A percentile compares a stretch with the other conserved stretches of the same genome.
phyloP scores from a whole-genome alignment of 2,797 vertebrate genomes.

The Meriones psammophilus region DNA sequence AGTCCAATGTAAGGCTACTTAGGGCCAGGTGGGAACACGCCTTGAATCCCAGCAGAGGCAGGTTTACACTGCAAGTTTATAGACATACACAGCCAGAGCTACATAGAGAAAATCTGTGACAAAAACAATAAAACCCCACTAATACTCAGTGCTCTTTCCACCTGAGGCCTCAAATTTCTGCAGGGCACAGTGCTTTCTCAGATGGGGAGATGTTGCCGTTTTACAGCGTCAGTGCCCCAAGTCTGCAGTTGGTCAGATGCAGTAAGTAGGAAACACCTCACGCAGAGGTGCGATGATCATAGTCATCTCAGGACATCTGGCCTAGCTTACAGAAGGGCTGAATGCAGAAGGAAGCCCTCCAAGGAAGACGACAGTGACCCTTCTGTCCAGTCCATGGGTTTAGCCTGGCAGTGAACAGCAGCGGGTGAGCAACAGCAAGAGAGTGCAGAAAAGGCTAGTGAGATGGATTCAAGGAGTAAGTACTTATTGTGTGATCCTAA shows the following conservation, averaged over 20 bases:
- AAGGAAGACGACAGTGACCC: not conserved
- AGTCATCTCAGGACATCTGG: not conserved
- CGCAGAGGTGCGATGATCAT: not conserved
- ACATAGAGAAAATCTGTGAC: not conserved
- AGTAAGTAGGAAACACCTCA: not conserved
- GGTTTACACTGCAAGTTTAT: not conserved
- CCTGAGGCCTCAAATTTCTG: not conserved
- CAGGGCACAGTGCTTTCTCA: not conserved
- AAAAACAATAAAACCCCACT: not conserved
- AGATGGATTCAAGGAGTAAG: not conserved
- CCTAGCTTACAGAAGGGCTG: not conserved
- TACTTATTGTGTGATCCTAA: not conserved
- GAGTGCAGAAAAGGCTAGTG: not conserved
- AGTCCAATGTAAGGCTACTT: not conserved
- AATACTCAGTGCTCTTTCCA: too few relatives aligned
- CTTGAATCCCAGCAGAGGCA: not conserved
- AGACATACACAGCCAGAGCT: too few relatives aligned
- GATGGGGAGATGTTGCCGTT: not conserved
- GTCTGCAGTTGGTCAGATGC: not conserved
- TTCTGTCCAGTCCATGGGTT: not conserved
- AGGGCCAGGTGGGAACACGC: not conserved
- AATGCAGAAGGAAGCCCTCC: not conserved
- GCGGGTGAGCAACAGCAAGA: not conserved
- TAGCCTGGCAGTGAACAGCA: not conserved
- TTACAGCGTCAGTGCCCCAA: fast-evolving